Conservation (phyloP, 64 coral and sea anemone species). For the Dendronephthya gigantea region DNA sequence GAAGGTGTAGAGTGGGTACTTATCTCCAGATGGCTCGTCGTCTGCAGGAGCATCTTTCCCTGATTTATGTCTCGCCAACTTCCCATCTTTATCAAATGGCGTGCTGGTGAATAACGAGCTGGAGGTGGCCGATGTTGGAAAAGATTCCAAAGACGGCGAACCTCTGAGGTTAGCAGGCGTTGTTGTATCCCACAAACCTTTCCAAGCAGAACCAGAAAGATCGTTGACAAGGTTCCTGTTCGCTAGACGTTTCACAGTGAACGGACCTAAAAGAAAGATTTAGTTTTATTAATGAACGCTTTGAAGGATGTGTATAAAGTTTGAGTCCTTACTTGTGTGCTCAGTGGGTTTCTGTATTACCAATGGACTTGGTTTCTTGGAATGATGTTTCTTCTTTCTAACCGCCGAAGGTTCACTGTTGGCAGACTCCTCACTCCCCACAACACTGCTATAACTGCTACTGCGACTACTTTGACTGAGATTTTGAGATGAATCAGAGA, state of each 20-base stretch:
- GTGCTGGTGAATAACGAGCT: neutral
- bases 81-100: slow-evolving; percentile 10
- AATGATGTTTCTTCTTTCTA: neutral
- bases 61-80: neutral
- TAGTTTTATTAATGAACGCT: neutral
- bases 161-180: neutral
- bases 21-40: neutral
- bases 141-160: neutral
- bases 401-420: neutral
- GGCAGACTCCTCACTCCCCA: slow-evolving; percentile 3
- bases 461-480: neutral
- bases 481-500: neutral
- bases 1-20: neutral
- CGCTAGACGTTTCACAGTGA: neutral
- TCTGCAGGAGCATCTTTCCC: neutral
- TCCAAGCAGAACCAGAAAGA: neutral
- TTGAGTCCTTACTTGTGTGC: neutral
- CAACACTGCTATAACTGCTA: slow-evolving; percentile 7
- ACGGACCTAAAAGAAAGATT: neutral
- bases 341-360: neutral
- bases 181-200: neutral
- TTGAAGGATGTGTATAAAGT: neutral
- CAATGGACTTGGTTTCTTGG: neutral
- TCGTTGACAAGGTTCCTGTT: neutral
- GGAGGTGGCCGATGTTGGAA: neutral